Base-by-base conservation (phyloP, 2,113 vertebrate genomes). In the Chlamydotis undulata region DNA sequence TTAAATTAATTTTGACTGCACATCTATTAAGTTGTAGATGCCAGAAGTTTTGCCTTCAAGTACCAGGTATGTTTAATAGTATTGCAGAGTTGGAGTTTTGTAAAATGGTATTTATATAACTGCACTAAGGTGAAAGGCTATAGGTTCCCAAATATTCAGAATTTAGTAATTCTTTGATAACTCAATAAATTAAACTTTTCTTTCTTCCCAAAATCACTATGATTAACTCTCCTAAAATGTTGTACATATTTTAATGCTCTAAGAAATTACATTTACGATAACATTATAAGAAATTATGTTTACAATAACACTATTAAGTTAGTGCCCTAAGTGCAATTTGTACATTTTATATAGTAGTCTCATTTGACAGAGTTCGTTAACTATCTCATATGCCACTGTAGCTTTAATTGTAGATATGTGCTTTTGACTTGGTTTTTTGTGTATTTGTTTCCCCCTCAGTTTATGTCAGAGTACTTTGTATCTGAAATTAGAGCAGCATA, bases 31-130 rank as follows among this genome's bases (percentile, higher is more conserved):
- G 31, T 28, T 65, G 23, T 69, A 96, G 93, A 95, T 94, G 64
- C 26, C 69, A 94, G 78, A 95, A 76, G 24, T 95, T 96, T 92
- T 93, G 19, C 71, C 56, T 80, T 75, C 29, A 97, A 96, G 75
- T 95, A 88, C 22, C 69, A 87, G 61, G 29, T 92, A 64, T 89
- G 77, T 93, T 95, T 80, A 86, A 83, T 94, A 43, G 6, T 10
- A 69, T 13, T 75, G 10, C 31, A 94, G 65, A 94, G 75, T 68
- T 73, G 65, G 67, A 93, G 71, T 85, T 87, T 55, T 86, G 71
- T 83, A 83, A 92, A 83, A n/a, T 23, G 24, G 6, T 43, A 28
- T 35, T 92, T 77, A 71, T 52, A 81, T 95, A 50, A 71, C 18
- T 92, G 12, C 49, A 63, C 67, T 94, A 56, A 81, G 49, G 47